A percentile compares a stretch with the other conserved stretches of the same genome.
Evolutionary conservation across 2,113 vertebrate genomes (phyloP).

Genomic region (Pangasianodon hypophthalmus): DNA sequence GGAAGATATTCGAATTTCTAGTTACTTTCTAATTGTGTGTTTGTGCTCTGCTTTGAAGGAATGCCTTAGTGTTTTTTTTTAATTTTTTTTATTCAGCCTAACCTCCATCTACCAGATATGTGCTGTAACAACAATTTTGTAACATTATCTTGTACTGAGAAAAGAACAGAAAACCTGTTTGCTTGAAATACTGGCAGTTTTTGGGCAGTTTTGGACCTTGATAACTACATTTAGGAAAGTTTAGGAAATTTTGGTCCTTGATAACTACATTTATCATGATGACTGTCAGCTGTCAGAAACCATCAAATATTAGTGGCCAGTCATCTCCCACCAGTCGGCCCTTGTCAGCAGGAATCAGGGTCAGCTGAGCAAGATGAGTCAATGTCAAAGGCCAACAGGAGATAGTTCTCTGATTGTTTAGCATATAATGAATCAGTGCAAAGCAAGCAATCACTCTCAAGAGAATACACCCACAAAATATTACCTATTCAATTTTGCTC

Average conservation of each 20-base stretch:
- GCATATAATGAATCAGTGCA: neutral
- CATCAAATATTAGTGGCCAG: neutral
- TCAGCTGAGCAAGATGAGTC: neutral
- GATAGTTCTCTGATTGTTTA: neutral
- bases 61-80: too few relatives aligned
- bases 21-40: neutral
- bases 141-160: neutral
- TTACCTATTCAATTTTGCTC: neutral
- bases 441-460: neutral
- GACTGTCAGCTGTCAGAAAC: neutral
- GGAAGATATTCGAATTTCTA: neutral
- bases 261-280: neutral
- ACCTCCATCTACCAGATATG: neutral
- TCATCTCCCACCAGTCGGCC: neutral
- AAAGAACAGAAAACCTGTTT: neutral
- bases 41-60: too few relatives aligned
- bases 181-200: neutral
- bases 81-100: neutral
- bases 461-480: neutral
- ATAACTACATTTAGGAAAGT: too few relatives aligned
- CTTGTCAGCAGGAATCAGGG: neutral
- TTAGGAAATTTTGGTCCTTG: neutral
- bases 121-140: neutral
- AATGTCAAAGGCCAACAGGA: neutral
- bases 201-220: neutral